Evolutionary conservation across 2,797 vertebrate species (phyloP), one percentile per base, ranked within the genome.

Genomic region (Cynodonichthys magdalenae): DNA sequence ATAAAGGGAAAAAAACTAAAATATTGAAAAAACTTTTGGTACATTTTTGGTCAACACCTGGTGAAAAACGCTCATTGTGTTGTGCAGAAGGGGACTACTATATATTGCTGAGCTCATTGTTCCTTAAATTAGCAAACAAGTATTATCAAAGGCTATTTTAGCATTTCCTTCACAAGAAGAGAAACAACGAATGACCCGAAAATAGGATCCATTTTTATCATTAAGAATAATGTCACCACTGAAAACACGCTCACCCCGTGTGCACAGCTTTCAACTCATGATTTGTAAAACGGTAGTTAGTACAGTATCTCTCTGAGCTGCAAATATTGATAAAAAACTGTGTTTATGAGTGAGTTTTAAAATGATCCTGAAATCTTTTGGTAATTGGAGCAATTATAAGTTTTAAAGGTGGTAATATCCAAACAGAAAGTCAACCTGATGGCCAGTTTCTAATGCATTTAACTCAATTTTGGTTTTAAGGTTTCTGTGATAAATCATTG

Each of bases 121-220:
- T 79, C 59, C 57, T 48, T 53, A 18, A n/a, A n/a, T n/a, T n/a
- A n/a, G n/a, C n/a, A n/a, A n/a, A n/a, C n/a, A 44, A 72, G 61
- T 63, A 36, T 81, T 81, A 81, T 74, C 60, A 66, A 78, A 68
- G 59, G 69, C 77, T 90, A 89, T 90, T 87, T 88, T 72, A 74
- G 75, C 68, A 49, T 75, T 85, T 89, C 79, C 82, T 77, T 82
- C 65, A 54, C 63, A 19, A 53, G 39, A 59, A 36, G n/a, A 56
- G 47, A 66, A 86, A 87, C 83, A 89, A 90, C 84, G 79, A 66
- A 57, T 67, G 62, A 60, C 53, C 66, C 74, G 83, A 80, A 85
- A 83, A 80, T 82, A 62, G 70, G 59, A 79, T 75, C 56, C 24
- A 3, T 56, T 59, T 62, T 48, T 79, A 41, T 66, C 19, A n/a